Percentiles rank a stretch among this genome's conserved stretches.
Conservation (phyloP, 2,888 invertebrate species). For the Arrhopalites spinosus region DNA sequence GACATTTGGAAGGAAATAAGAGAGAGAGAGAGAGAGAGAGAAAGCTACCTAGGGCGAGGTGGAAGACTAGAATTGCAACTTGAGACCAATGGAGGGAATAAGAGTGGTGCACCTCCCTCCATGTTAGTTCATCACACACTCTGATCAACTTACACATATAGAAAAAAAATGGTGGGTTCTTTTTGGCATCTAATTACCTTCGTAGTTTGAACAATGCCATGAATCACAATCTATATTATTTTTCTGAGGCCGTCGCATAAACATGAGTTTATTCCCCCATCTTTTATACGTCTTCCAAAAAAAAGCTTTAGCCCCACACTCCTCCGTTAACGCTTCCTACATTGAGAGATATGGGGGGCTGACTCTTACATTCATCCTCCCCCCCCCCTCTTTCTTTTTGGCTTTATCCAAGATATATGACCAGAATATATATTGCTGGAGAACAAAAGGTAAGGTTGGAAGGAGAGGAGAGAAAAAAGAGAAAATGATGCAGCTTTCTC, state of each 20-base stretch:
- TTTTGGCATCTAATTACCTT: constrained; percentile 45
- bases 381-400: constrained; percentile 15
- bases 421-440: constrained; percentile 34
- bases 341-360: constrained; percentile 38
- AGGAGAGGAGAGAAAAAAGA: background rate
- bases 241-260: constrained; percentile 39
- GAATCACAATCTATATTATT: constrained; percentile 47
- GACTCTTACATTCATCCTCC: constrained; percentile 7
- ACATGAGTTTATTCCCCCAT: constrained; percentile 31
- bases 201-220: constrained; percentile 28
- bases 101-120: no score
- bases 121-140: background rate
- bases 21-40: constrained; percentile 1
- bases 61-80: background rate
- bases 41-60: background rate
- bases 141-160: background rate
- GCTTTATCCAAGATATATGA: constrained; percentile 40
- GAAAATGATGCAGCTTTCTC: constrained; percentile 11
- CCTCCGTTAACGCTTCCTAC: constrained; percentile 11
- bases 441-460: background rate
- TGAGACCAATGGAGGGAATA: no score
- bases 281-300: constrained; percentile 30
- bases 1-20: constrained; percentile 25
- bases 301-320: constrained; percentile 5
- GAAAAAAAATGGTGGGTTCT: background rate